These are phyloP conservation scores for Corvus hawaiiensis DNA, from an alignment of 2,113 vertebrate species.

Conservation along the genomic window DNA sequence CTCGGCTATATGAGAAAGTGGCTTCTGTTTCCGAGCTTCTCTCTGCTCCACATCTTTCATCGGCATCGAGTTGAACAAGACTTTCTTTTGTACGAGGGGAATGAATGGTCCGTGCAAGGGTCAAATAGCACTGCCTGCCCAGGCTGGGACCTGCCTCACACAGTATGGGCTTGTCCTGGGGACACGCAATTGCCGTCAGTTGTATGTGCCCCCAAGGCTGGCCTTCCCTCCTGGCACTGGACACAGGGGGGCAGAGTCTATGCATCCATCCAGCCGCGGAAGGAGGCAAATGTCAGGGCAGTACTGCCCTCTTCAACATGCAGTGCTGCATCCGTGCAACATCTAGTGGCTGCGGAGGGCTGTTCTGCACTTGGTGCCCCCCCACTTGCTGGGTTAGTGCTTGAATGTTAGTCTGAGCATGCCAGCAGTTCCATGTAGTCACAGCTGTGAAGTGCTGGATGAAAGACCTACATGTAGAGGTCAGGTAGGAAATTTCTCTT, in stretches of 20 bases:
- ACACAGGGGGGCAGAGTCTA: slow-evolving; percentile 22
- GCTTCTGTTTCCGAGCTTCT: slow-evolving; percentile 59
- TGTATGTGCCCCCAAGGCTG: background rate
- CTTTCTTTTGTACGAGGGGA: slow-evolving; percentile 37
- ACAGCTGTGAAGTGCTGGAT: background rate
- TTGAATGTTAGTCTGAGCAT: background rate
- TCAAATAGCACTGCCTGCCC: slow-evolving; percentile 50
- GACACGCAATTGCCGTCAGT: background rate
- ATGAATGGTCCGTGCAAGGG: slow-evolving; percentile 41
- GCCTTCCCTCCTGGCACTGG: slow-evolving; percentile 2
- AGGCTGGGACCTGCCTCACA: slow-evolving; percentile 34
- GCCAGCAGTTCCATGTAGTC: background rate
- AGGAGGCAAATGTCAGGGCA: background rate
- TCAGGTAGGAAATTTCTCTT: background rate
- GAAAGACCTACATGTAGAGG: background rate
- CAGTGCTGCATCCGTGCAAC: background rate
- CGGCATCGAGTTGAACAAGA: slow-evolving; percentile 50
- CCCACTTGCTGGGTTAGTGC: background rate
- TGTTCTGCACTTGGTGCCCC: background rate
- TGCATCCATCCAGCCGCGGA: background rate
- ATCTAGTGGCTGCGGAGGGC: background rate
- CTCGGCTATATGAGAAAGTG: slow-evolving; percentile 49
- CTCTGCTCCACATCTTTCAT: slow-evolving; percentile 43
- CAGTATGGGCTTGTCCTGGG: slow-evolving; percentile 36
- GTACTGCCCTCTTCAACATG: background rate